A percentile compares a stretch with the other conserved stretches of the same genome.
Conservation (phyloP, 2,888 invertebrate genomes). For the Poecilus cupreus region DNA sequence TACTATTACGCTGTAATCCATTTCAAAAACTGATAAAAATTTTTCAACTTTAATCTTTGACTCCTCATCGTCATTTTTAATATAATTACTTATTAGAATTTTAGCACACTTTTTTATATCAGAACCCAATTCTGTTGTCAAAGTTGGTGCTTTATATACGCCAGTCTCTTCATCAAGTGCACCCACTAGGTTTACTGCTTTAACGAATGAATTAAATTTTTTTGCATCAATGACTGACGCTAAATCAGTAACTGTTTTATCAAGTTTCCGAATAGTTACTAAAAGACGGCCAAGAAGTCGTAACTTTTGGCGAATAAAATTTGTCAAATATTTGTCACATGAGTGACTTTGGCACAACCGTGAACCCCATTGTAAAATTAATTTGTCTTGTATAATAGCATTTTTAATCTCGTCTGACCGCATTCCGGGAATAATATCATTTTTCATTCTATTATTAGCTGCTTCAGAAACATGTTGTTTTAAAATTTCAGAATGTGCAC, state of each 20-base stretch:
- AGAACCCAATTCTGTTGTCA: neutral
- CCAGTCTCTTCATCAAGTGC: neutral
- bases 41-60: neutral
- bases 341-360: neutral
- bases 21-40: neutral
- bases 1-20: neutral
- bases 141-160: neutral
- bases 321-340: neutral
- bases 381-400: neutral
- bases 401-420: neutral
- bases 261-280: neutral
- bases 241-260: neutral
- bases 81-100: neutral
- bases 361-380: constrained; percentile 1
- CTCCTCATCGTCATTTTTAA: neutral
- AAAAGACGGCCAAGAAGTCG: neutral
- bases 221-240: neutral
- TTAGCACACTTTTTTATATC: constrained; percentile 6
- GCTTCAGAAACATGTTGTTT: neutral
- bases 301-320: neutral
- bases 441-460: neutral
- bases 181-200: neutral
- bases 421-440: neutral
- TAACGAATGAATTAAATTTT: neutral
- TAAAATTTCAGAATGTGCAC: neutral